Evolutionary conservation across 2,113 vertebrate species (phyloP), one percentile per base, ranked within the genome.

Genomic region (Prionailurus viverrinus): DNA sequence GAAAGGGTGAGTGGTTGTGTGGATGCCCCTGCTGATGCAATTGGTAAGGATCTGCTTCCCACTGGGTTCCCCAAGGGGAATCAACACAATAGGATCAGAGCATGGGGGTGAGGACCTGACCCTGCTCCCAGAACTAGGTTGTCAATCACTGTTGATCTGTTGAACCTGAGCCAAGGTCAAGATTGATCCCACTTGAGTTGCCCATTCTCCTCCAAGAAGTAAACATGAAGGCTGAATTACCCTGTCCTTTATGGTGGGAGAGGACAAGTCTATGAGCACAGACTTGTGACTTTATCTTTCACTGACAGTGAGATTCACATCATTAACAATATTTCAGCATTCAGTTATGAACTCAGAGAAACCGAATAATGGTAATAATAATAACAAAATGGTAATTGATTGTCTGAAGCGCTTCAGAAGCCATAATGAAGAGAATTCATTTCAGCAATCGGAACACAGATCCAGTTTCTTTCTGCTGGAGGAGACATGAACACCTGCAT

Each of bases 11-110:
- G 36, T 23, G 66, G 12, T 58, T 80, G 15, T 58, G 14, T 27
- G 2, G 0, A n/a, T 14, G 7, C 9, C 21, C 51, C 61, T 14
- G 5, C 4, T n/a, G 61, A 9, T 18, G 21, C 18, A 19, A 1
- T 29, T 45, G 9, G 21, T 51, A 63, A 41, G 11, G 18, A 58
- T 48, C 18, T 27, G 19, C 73, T 80, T 92, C 18, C 39, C 19
- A 9, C 3, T 1, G 29, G 1, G 21, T 4, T 27, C 8, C 39
- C 2, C 27, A 48, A 27, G 21, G 21, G 4, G 5, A 36, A 21
- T 18, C 21, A n/a, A 13, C 29, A 92, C 21, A 66, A 74, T n/a
- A 36, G 21, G 51, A 36, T n/a, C 27, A 31, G 51, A 80, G n/a
- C 27, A 48, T 15, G 2, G 36, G 12, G 41, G 4, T 0, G 4